Percentiles rank a stretch among this genome's conserved stretches.
Evolutionary conservation across 2,888 invertebrate genomes (phyloP).

Genomic region (Drosophila prostipennis): DNA sequence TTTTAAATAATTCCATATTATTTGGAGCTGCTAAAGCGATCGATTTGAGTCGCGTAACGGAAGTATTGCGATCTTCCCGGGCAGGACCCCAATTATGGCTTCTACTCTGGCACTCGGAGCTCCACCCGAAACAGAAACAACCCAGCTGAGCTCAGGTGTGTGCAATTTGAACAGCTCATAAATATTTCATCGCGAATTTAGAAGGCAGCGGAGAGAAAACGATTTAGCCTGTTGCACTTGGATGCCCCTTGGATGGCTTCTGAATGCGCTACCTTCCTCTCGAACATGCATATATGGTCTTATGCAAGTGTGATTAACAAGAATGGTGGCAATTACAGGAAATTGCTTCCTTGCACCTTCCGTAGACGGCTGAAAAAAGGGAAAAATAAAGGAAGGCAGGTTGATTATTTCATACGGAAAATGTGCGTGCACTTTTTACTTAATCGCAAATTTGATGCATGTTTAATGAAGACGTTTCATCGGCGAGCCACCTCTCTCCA

Average conservation of each 20-base stretch:
- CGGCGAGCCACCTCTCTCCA: slow-evolving; percentile 30
- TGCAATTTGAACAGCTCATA: slow-evolving; percentile 64
- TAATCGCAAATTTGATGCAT: slow-evolving; percentile 76
- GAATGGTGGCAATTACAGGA: slow-evolving; percentile 82
- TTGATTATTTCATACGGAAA: slow-evolving; percentile 63
- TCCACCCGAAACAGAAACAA: slow-evolving; percentile 19
- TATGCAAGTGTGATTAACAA: slow-evolving; percentile 74
- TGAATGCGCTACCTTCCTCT: slow-evolving; percentile 16
- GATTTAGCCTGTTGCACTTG: slow-evolving; percentile 50
- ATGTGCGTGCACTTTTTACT: slow-evolving; percentile 74
- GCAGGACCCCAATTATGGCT: slow-evolving; percentile 51
- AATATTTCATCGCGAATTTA: slow-evolving; percentile 75
- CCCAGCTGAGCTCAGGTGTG: slow-evolving; percentile 28
- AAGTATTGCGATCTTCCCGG: slow-evolving; percentile 26
- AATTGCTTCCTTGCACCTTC: slow-evolving; percentile 83
- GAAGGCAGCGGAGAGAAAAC: slow-evolving; percentile 47
- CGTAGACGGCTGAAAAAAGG: slow-evolving; percentile 6
- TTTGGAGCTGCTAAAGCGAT: slow-evolving; percentile 40
- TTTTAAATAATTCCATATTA: slow-evolving; percentile 29
- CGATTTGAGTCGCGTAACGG: slow-evolving; percentile 36
- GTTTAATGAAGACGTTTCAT: slow-evolving; percentile 78
- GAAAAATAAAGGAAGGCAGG: slow-evolving; percentile 15
- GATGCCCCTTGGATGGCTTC: slow-evolving; percentile 41
- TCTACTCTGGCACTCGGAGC: neutral
- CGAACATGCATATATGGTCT: slow-evolving; percentile 24